Evolutionary conservation across 2,113 vertebrate species (phyloP), one percentile per base, ranked within the genome.

Genomic region (Leptobrachium leishanense): DNA sequence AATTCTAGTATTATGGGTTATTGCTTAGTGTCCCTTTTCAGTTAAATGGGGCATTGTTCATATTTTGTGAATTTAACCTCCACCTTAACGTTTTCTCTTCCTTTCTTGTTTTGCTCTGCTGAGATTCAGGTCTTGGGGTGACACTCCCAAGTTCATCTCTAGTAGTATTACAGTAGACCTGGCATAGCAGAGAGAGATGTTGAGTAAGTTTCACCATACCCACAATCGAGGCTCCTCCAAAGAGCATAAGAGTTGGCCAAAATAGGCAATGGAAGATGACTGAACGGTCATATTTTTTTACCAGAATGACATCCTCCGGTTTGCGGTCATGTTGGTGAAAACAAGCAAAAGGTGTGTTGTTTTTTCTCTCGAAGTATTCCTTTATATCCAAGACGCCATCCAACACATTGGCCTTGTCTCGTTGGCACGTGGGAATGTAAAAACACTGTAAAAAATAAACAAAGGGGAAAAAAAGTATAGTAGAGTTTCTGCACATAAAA

Each of bases 151-250:
- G 42, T 41, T 85, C 68, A 0, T 74, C 62, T 68, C 83, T 72
- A n/a, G 41, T 53, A 0, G 71, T 53, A 11, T 15, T 2, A 43
- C 79, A 62, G 1, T 90, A 75, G 77, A 88, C 83, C 0, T 85
- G 82, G 79, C 90, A 91, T 63, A 92, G 70, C 2, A 82, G 83
- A 40, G 90, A 90, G 13, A 95, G 83, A 75, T 83, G 81, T 85
- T 95, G 94, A 0, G 89, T 95, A 76, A 94, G 73, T 82, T 91
- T 94, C 43, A 95, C 93, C 66, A 95, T 86, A 3, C 88, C 92
- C 72, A 93, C 88, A 79, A 95, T 88, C 84, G 93, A 83, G n/a
- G 76, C 88, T 0, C 95, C 94, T 0, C 91, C 93, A 0, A 83
- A 73, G 79, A 96, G 85, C 85, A 94, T 92, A 82, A 95, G 76